A percentile compares a stretch with the other conserved stretches of the same genome.
Evolutionary conservation across 2,888 invertebrate species (phyloP).

Genomic region (Acanthosepion pharaonis): DNA sequence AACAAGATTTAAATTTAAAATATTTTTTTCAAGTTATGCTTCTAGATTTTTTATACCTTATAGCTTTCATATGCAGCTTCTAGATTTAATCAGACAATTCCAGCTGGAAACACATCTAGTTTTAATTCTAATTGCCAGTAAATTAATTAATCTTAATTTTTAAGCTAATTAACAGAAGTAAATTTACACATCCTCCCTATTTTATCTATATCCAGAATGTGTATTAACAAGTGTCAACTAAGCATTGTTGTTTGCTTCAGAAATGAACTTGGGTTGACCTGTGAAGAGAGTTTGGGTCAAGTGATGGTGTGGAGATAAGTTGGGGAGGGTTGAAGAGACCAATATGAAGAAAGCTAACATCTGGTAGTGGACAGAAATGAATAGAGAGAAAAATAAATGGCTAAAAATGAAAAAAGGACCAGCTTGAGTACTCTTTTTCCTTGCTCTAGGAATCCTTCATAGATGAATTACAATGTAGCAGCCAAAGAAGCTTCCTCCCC

Average conservation of each 20-base stretch:
- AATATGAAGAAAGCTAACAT: background rate
- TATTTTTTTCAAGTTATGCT: too few species aligned
- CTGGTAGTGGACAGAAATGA: background rate
- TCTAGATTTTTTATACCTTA: too few species aligned
- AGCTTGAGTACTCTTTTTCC: background rate
- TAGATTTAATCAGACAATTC: too few species aligned
- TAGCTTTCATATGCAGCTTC: too few species aligned
- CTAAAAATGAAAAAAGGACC: background rate
- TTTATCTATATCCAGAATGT: background rate
- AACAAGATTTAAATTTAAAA: too few species aligned
- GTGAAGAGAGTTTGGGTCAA: background rate
- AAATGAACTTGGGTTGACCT: constrained; percentile 33
- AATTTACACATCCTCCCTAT: background rate
- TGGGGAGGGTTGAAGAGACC: background rate
- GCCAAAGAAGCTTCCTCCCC: background rate
- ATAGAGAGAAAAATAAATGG: background rate
- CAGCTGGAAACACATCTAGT: too few species aligned
- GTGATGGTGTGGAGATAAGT: background rate
- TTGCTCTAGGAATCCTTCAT: background rate
- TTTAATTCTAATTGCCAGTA: too few species aligned
- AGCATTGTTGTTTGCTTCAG: background rate
- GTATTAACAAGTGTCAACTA: background rate
- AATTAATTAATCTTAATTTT: too few species aligned
- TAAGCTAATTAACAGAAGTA: too few species aligned
- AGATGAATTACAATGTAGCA: background rate